phyloP scores from a whole-genome alignment of 2,888 invertebrate genomes.

The Ligdia adustata region DNA sequence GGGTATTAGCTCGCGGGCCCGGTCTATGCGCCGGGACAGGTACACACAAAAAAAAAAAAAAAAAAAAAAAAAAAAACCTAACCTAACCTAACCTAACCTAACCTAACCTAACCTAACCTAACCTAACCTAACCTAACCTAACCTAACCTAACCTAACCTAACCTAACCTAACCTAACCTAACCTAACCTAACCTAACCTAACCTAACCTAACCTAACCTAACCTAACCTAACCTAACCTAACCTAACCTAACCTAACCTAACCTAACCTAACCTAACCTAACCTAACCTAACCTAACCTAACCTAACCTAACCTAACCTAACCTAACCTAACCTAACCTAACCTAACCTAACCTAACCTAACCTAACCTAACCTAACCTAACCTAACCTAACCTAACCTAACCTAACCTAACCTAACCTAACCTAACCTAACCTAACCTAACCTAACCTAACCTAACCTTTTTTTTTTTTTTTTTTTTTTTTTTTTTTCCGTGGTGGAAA shows the following conservation, averaged over 20 bases:
- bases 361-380: constrained; percentile 35
- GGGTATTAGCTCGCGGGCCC: too few relatives aligned
- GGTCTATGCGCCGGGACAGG: too few relatives aligned
- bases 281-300: constrained; percentile 35
- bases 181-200: constrained; percentile 29
- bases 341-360: constrained; percentile 35
- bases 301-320: constrained; percentile 35
- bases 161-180: constrained; percentile 23
- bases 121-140: constrained; percentile 28
- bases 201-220: constrained; percentile 28
- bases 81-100: constrained; percentile 34
- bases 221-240: constrained; percentile 28
- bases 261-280: constrained; percentile 34
- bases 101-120: constrained; percentile 26
- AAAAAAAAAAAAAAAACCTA: constrained; percentile 25
- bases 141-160: constrained; percentile 30
- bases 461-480: too few relatives aligned
- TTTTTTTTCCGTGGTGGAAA: too few relatives aligned
- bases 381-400: constrained; percentile 33
- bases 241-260: constrained; percentile 33
- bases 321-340: constrained; percentile 28
- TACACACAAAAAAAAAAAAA: too few relatives aligned
- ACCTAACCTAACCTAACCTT: too few relatives aligned
- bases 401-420: constrained; percentile 33
- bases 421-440: constrained; percentile 29